Evolutionary conservation across 35 echinoderm and acorn worm genomes (phyloP), one percentile per base, ranked within the genome.

Genomic region (Hemicentrotus pulcherrimus): DNA sequence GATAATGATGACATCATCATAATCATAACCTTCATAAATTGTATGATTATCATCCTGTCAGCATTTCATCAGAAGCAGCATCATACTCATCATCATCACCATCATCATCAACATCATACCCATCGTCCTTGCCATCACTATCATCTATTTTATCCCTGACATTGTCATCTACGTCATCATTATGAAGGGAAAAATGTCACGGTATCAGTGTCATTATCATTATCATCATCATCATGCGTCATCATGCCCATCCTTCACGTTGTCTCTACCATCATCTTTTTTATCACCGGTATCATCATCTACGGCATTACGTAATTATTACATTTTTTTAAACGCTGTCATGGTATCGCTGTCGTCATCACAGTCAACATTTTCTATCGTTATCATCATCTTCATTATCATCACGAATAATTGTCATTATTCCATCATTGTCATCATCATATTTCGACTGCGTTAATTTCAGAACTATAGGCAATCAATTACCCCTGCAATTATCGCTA

Each of bases 331-430:
- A n/a, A n/a, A n/a, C n/a, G n/a, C n/a, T n/a, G n/a, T n/a, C n/a
- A n/a, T n/a, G n/a, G n/a, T n/a, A n/a, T n/a, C n/a, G n/a, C n/a
- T n/a, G n/a, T 95, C 12, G 19, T 61, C 4, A 12, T 97, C 59
- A 47, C 94, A 18, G 93, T 95, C 31, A 94, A 91, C 61, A 35
- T 96, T n/a, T n/a, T n/a, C n/a, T n/a, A n/a, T n/a, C n/a, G n/a
- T n/a, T n/a, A n/a, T n/a, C n/a, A n/a, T n/a, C n/a, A n/a, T n/a
- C n/a, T n/a, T n/a, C n/a, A n/a, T n/a, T n/a, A n/a, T n/a, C n/a
- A n/a, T n/a, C n/a, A n/a, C n/a, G n/a, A n/a, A n/a, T n/a, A n/a
- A n/a, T n/a, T n/a, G n/a, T n/a, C n/a, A n/a, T n/a, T n/a, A n/a
- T n/a, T n/a, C n/a, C n/a, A n/a, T n/a, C n/a, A n/a, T n/a, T n/a